Evolutionary conservation across 2,797 vertebrate species (phyloP).

Genomic region (Enteromius anoplus): DNA sequence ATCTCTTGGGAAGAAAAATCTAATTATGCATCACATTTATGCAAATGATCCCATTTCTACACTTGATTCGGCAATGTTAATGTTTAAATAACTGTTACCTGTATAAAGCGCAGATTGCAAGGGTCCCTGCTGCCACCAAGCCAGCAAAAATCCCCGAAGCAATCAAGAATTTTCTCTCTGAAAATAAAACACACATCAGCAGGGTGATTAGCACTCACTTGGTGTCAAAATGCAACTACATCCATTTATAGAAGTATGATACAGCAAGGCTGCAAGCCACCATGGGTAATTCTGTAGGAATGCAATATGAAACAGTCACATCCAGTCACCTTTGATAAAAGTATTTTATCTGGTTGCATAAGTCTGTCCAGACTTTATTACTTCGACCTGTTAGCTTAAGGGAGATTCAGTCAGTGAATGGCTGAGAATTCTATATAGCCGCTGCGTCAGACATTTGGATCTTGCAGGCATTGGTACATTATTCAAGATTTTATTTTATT

Average conservation of each 20-base stretch:
- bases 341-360: conserved; percentile 34
- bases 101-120: conserved; percentile 54
- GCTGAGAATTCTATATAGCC: conserved; percentile 56
- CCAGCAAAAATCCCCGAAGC: conserved; percentile 56
- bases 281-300: conserved; percentile 25
- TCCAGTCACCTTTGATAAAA: conserved; percentile 41
- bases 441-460: conserved; percentile 45
- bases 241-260: conserved; percentile 27
- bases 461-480: conserved; percentile 62
- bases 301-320: conserved; percentile 35
- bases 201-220: conserved; percentile 1
- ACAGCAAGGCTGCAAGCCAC: conserved; percentile 18
- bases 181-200: conserved; percentile 33
- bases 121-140: conserved; percentile 48
- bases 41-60: background rate
- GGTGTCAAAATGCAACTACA: background rate
- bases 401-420: conserved; percentile 32
- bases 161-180: conserved; percentile 58
- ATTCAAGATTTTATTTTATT: conserved; percentile 54
- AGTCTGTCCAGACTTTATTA: conserved; percentile 48
- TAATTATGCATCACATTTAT: background rate
- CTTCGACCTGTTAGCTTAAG: conserved; percentile 41
- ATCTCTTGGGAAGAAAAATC: background rate
- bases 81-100: conserved; percentile 50
- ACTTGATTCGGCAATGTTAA: background rate